phyloP scores from a whole-genome alignment of 2,888 invertebrate species.

The Rotaria sp. region DNA sequence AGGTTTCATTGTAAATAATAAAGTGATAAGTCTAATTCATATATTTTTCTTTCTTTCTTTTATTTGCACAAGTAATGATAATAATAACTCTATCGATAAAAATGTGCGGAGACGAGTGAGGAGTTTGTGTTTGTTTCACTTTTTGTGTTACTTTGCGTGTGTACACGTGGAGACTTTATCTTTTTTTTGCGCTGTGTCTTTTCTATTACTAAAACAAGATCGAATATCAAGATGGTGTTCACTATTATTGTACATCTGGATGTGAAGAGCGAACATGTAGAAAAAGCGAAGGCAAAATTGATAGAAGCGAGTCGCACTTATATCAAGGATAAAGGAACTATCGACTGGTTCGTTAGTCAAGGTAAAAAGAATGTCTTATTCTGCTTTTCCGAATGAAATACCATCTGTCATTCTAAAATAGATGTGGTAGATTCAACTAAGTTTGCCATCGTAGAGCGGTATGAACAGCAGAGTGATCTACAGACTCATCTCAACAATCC shows the following conservation, averaged over 20 bases:
- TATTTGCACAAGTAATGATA: not conserved
- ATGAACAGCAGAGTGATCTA: not conserved
- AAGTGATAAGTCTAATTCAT: too few relatives aligned
- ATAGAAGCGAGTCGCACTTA: not conserved
- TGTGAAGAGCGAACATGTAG: not conserved
- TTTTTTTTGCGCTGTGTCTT: not conserved
- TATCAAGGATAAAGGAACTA: not conserved
- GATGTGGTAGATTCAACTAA: not conserved
- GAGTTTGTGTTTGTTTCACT: not conserved
- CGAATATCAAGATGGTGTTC: not conserved
- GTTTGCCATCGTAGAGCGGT: not conserved
- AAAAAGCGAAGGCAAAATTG: not conserved
- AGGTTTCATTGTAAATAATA: too few relatives aligned
- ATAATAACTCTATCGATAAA: not conserved
- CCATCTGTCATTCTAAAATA: not conserved
- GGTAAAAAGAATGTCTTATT: not conserved
- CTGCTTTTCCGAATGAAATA: not conserved
- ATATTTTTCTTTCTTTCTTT: not conserved
- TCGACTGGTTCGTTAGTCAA: not conserved
- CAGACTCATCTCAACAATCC: not conserved
- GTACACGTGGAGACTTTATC: not conserved
- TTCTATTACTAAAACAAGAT: not conserved
- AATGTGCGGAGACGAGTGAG: not conserved
- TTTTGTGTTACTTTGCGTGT: not conserved
- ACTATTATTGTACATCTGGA: not conserved